Evolutionary conservation across 23 tunicate genomes (phyloP).

Genomic region (Corella eumyota): DNA sequence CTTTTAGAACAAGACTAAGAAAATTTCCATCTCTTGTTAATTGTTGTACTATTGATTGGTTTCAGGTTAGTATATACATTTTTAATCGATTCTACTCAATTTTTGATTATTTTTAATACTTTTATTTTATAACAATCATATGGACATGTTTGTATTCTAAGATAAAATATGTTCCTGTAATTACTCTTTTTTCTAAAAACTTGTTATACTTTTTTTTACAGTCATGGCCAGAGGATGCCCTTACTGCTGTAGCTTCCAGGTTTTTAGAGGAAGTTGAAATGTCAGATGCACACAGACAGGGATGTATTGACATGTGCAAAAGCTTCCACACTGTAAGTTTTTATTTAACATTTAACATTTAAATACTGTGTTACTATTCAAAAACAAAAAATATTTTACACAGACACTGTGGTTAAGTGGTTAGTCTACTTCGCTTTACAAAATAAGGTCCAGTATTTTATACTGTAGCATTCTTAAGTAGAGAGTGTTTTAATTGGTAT

Average conservation of each 20-base stretch:
- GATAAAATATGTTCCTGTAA: no score
- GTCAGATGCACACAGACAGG: constrained; percentile 64
- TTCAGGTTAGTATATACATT: constrained; percentile 51
- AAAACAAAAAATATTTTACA: no score
- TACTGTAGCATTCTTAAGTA: no score
- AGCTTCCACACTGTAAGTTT: constrained; percentile 77
- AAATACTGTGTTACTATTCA: no score
- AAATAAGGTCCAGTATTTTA: no score
- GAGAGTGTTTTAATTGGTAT: no score
- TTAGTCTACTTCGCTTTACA: no score
- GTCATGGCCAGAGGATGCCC: constrained; percentile 99
- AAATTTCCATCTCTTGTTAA: constrained; percentile 95
- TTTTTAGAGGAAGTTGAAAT: constrained; percentile 96
- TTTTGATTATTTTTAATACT: neutral
- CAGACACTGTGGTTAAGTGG: no score
- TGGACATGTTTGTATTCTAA: no score
- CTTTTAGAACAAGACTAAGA: constrained; percentile 72
- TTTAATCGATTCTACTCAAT: neutral
- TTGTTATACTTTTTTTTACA: no score
- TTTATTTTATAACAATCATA: neutral
- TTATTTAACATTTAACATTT: no score
- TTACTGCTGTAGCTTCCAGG: constrained; percentile 81
- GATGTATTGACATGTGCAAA: constrained; percentile 89
- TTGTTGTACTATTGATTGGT: constrained; percentile 99
- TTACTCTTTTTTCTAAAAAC: no score